Conservation (phyloP, 2,888 invertebrate species). For the Pyralis farinalis region DNA sequence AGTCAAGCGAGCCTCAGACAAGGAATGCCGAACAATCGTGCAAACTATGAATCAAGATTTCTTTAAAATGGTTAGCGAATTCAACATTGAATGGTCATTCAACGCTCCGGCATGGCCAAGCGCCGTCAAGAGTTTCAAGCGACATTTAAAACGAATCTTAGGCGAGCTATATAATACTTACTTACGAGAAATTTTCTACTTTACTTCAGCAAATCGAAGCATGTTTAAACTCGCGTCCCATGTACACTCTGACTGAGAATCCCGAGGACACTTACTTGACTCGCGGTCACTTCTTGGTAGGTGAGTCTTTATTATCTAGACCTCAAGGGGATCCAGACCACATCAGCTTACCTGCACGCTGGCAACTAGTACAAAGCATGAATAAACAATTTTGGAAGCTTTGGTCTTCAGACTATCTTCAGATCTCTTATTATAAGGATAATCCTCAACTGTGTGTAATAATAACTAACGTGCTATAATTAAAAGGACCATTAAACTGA, state of each 20-base stretch:
- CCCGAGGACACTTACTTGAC: conserved; percentile 5
- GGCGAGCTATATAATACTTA: conserved; percentile 5
- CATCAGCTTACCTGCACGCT: neutral
- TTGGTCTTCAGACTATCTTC: too few species aligned
- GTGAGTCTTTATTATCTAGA: neutral
- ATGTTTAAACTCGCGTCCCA: conserved; percentile 10
- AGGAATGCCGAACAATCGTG: neutral
- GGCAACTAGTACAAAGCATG: conserved; percentile 3
- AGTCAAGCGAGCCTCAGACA: neutral
- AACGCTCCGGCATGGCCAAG: conserved; percentile 15
- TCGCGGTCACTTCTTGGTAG: conserved; percentile 8
- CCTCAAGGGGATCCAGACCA: neutral
- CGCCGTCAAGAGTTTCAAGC: conserved; percentile 9
- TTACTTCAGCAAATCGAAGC: conserved; percentile 11
- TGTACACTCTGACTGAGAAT: conserved; percentile 8
- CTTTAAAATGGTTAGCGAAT: too few species aligned
- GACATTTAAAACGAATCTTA: conserved; percentile 4
- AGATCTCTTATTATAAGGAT: too few species aligned
- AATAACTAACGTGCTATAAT: too few species aligned
- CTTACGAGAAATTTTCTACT: conserved; percentile 10
- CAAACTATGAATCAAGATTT: neutral
- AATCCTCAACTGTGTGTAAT: too few species aligned
- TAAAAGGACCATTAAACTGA: too few species aligned
- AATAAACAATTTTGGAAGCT: too few species aligned
- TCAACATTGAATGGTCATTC: conserved; percentile 16